Percentiles rank a stretch among this genome's conserved stretches.
These are phyloP conservation scores for Bellardia bayeri DNA, from an alignment of 2,888 invertebrate species.

Conservation along the genomic window DNA sequence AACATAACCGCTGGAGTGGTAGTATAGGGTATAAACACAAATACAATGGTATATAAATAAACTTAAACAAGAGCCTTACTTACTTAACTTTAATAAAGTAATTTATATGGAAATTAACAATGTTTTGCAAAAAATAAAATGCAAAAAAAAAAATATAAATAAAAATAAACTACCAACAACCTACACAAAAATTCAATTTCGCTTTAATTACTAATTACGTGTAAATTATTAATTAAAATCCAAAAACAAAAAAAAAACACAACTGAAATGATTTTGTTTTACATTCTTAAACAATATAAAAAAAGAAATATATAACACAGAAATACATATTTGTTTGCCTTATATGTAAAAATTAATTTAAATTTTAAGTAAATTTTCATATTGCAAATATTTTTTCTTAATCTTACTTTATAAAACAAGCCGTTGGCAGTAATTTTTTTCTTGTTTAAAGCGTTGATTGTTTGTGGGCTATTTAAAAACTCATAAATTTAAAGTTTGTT, in stretches of 20 bases:
- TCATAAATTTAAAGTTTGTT: conserved; percentile 82
- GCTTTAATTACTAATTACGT: conserved; percentile 72
- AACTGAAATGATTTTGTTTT: not conserved
- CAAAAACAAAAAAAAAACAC: not conserved
- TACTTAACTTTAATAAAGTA: conserved; percentile 48
- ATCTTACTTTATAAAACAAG: too few species aligned
- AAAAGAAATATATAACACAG: not conserved
- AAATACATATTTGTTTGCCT: conserved; percentile 8
- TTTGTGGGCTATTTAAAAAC: conserved; percentile 73
- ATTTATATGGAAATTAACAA: conserved; percentile 53
- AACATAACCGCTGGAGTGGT: too few species aligned
- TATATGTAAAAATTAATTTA: conserved; percentile 34
- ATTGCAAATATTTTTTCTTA: too few species aligned
- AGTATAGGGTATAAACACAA: not conserved
- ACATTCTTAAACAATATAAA: not conserved
- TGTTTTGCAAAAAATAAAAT: conserved; percentile 5
- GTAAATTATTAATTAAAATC: conserved; percentile 69
- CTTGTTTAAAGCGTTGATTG: conserved; percentile 48
- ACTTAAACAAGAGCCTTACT: conserved; percentile 64
- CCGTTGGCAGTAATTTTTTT: not conserved
- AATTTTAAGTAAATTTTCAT: conserved; percentile 14
- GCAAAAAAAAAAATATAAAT: conserved; percentile 31
- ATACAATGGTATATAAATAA: not conserved
- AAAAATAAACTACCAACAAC: conserved; percentile 37
- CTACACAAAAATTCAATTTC: conserved; percentile 70